Evolutionary conservation across 2,113 vertebrate species (phyloP).

Genomic region (Lichenostomus cassidix): DNA sequence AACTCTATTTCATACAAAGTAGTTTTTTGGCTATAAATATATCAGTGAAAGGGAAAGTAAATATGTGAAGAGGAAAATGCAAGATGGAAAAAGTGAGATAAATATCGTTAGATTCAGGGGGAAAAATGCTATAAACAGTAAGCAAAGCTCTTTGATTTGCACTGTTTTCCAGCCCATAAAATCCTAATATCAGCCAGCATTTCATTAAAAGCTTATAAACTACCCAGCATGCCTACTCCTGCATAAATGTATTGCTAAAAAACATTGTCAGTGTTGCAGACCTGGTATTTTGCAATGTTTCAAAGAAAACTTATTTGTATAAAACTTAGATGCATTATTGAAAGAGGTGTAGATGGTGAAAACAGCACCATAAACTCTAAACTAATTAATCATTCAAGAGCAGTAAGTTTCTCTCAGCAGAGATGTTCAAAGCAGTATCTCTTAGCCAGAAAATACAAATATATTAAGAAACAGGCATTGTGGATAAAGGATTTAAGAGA

Average conservation of each 20-base stretch:
- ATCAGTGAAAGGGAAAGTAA: conserved; percentile 65
- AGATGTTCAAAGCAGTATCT: not conserved
- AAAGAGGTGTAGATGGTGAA: not conserved
- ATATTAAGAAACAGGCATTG: not conserved
- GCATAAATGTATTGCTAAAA: conserved; percentile 54
- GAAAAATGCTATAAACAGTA: conserved; percentile 70
- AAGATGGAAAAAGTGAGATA: conserved; percentile 66
- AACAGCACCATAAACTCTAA: conserved; percentile 32
- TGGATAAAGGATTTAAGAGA: not conserved
- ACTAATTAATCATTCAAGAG: conserved; percentile 26
- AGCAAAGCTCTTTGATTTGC: conserved; percentile 75
- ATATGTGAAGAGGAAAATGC: conserved; percentile 67
- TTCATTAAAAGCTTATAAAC: conserved; percentile 73
- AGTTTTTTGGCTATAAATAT: not conserved
- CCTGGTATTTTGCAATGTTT: conserved; percentile 29
- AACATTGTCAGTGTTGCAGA: not conserved
- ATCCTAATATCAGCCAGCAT: conserved; percentile 56
- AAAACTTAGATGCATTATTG: conserved; percentile 34
- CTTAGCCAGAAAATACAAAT: not conserved
- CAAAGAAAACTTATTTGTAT: conserved; percentile 32
- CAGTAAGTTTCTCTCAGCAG: not conserved
- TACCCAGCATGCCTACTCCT: conserved; percentile 24
- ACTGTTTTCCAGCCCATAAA: conserved; percentile 79
- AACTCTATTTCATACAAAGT: not conserved
- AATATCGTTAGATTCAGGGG: conserved; percentile 63